Base-by-base conservation (phyloP, 2,888 invertebrate species). In the Acleris emargana region DNA sequence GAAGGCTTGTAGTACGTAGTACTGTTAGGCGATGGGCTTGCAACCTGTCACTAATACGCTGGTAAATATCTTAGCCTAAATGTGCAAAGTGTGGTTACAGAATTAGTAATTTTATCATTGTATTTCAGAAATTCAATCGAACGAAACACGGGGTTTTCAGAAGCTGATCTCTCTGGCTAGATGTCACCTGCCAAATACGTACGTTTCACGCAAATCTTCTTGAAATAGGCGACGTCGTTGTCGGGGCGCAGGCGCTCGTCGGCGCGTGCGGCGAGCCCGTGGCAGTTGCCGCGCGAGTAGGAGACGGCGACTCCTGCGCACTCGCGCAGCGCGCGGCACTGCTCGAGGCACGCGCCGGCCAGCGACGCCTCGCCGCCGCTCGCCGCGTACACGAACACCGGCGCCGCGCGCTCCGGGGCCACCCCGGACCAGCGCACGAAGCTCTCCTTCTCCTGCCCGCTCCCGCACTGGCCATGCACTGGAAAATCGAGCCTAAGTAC, bases 131-230 rank as follows among this genome's bases (percentile, higher is more conserved):
- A 28, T 9, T 9, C 2, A 28, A 9, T 28, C 28, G 28, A 28
- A 28, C 7, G 28, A 28, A 7, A 7, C 9, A 9, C 28, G 28
- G 28, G 5, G 25, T 25, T 25, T 5, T 25, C 25, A 6, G 7
- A 25, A 25, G 6, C 6, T 25, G 6, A 5, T 25, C 25, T 25
- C 1, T 5, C 25, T 25, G 6, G 25, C 5, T 25, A 25, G 25
- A 6, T 25, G 25, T 25, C 5, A 20, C 25, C 9, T 28, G 28
- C 32, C 32, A 32, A 17, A 16, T 73, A 81, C 85, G 79, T 82
- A 94, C 94, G 91, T 83, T 91, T 86, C 69, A 95, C 79, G 76
- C 96, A 96, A 55, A 93, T 93, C 84, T 95, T 95, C 72, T 93
- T 93, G 76, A 95, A 96, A 87, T 94, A 95, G 5, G 94, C 94